phyloP scores from a whole-genome alignment of 2,113 vertebrate genomes.

The Cephalophus harveyi region DNA sequence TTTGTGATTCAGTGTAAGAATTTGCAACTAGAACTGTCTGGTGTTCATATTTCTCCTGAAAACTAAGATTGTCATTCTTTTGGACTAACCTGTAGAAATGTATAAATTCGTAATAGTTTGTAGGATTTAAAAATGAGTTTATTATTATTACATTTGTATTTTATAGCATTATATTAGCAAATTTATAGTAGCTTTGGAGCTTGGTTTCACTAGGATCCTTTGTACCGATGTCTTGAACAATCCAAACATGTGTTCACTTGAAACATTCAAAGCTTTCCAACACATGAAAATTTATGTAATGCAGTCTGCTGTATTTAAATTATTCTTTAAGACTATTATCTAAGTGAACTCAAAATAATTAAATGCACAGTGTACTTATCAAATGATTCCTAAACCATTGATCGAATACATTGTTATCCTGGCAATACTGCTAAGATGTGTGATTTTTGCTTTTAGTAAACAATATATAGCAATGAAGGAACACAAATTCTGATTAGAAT shows the following conservation, averaged over 20 bases:
- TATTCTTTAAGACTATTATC: not conserved
- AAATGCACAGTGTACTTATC: not conserved
- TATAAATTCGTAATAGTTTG: not conserved
- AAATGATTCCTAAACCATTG: not conserved
- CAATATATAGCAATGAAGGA: constrained; percentile 35
- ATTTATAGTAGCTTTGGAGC: not conserved
- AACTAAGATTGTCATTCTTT: not conserved
- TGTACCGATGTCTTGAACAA: not conserved
- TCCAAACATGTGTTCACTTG: not conserved
- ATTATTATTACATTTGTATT: not conserved
- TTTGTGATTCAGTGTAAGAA: not conserved
- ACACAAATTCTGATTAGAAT: constrained; percentile 65
- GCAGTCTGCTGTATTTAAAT: not conserved
- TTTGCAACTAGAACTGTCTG: not conserved
- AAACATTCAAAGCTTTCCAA: not conserved
- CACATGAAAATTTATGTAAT: not conserved
- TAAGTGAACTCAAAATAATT: not conserved
- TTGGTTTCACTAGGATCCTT: not conserved
- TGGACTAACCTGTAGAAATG: not conserved
- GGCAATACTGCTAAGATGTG: not conserved
- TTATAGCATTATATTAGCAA: not conserved
- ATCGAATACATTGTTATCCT: not conserved
- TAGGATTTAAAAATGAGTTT: not conserved
- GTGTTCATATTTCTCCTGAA: not conserved
- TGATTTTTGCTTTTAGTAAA: not conserved